A percentile compares a stretch with the other conserved stretches of the same genome.
Conservation (phyloP, 2,113 vertebrate genomes). For the Dinomys branickii region DNA sequence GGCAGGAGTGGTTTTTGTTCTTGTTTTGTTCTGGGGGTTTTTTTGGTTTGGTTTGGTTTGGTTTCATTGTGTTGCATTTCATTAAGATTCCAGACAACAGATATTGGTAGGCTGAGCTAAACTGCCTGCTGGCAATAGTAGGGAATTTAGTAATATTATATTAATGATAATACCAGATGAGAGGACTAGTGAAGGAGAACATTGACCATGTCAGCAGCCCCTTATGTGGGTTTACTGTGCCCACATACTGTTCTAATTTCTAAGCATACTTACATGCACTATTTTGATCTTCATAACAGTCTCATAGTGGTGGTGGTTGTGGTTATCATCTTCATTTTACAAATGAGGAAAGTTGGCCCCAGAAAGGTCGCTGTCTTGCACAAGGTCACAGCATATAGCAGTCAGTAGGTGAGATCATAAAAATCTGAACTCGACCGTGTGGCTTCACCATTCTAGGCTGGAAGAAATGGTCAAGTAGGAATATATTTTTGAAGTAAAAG, state of each 20-base stretch:
- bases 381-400: neutral
- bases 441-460: neutral
- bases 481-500: slow-evolving; percentile 12
- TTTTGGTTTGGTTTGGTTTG: neutral
- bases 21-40: neutral
- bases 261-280: neutral
- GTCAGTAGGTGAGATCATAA: neutral
- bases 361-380: neutral
- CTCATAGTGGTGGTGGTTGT: neutral
- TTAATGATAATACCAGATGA: neutral
- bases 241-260: neutral
- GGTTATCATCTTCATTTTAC: neutral
- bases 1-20: neutral
- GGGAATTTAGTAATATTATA: neutral
- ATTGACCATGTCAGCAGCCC: neutral
- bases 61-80: too few relatives aligned
- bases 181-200: neutral
- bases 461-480: neutral
- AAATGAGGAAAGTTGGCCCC: neutral
- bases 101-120: neutral
- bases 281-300: neutral
- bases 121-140: neutral
- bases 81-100: neutral
- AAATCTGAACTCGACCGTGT: neutral
- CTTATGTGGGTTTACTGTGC: neutral